Base-by-base conservation (phyloP, 2,888 invertebrate species). In the Sinohyriopsis cumingii region DNA sequence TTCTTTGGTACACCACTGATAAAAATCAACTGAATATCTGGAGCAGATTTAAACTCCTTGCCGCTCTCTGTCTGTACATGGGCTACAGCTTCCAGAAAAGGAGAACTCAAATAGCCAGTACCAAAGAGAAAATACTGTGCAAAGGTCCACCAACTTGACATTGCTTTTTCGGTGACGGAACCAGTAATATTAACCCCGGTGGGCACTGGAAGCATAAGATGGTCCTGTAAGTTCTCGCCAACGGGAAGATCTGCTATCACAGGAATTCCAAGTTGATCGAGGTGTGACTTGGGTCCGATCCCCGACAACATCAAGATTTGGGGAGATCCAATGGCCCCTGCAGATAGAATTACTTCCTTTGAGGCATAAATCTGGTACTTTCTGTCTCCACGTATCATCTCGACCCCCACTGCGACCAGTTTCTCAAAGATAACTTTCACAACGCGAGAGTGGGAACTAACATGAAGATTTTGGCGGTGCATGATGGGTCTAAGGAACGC, bases 271-370 rank as follows among this genome's bases (percentile, higher is more conserved):
- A 88, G 73, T 19, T 83, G 79, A 61, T 87, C 79, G 6, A 90
- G 81, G 25, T 89, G 86, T 54, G 83, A 78, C 28, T 71, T 75
- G 4, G 90, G 90, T 45, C 90, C 90, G 25, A 90, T 82, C 19
- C 89, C 89, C 55, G 88, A 88, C 33, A 88, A 73, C 85, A 90
- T 82, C 20, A 90, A 76, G 7, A 90, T 72, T 59, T 88, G 86
- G 5, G 90, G 88, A 5, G 89, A 86, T 68, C 87, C 88, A 6
- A 90, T 82, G 28, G 88, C 81, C 7, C 90, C 90, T 7, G 87
- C 90, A 56, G 86, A 86, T 22, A 89, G 79, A 45, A 88, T 84
- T 22, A 89, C 84, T 76, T 86, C 84, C 71, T 81, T 79, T 45
- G 74, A 71, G 59, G 84, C 82, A 67, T 77, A 65, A 5, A 85